These are phyloP conservation scores for Cylindroiulus punctatus DNA, from an alignment of 2,888 invertebrate genomes.

Conservation along the genomic window DNA sequence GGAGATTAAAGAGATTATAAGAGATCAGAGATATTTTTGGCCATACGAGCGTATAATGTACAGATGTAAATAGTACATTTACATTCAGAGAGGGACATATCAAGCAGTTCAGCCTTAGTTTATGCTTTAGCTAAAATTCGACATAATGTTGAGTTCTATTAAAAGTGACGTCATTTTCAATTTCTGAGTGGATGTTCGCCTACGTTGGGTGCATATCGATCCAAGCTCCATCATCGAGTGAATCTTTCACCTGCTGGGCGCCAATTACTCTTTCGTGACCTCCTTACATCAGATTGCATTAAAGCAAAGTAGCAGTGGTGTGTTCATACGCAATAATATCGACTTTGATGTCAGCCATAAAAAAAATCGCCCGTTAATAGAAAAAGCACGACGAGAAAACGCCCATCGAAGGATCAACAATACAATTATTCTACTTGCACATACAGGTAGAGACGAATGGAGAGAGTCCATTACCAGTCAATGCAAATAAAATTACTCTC, in stretches of 20 bases:
- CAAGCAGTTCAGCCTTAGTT: too few relatives aligned
- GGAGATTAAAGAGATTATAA: too few relatives aligned
- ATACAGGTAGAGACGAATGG: background rate
- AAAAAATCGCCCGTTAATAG: conserved; percentile 19
- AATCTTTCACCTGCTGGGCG: conserved; percentile 28
- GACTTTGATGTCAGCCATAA: conserved; percentile 28
- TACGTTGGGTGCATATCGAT: background rate
- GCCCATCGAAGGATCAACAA: conserved; percentile 23
- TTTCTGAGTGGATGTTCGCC: background rate
- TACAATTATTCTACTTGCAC: background rate
- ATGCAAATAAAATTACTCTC: conserved; percentile 39
- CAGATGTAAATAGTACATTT: too few relatives aligned
- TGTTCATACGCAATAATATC: conserved; percentile 48
- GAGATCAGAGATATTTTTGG: too few relatives aligned
- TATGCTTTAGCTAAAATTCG: background rate
- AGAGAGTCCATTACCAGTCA: conserved; percentile 29
- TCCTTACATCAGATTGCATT: conserved; percentile 54
- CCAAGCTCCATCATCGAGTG: background rate
- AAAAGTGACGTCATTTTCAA: background rate
- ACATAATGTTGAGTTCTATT: background rate
- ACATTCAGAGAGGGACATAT: too few relatives aligned
- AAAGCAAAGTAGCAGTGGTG: conserved; percentile 47
- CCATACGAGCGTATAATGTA: too few relatives aligned
- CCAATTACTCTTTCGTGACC: conserved; percentile 52
- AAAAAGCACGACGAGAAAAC: conserved; percentile 50